A percentile compares a stretch with the other conserved stretches of the same genome.
phyloP scores from a whole-genome alignment of 2,113 vertebrate genomes.

The Dicrurus megarhynchus region DNA sequence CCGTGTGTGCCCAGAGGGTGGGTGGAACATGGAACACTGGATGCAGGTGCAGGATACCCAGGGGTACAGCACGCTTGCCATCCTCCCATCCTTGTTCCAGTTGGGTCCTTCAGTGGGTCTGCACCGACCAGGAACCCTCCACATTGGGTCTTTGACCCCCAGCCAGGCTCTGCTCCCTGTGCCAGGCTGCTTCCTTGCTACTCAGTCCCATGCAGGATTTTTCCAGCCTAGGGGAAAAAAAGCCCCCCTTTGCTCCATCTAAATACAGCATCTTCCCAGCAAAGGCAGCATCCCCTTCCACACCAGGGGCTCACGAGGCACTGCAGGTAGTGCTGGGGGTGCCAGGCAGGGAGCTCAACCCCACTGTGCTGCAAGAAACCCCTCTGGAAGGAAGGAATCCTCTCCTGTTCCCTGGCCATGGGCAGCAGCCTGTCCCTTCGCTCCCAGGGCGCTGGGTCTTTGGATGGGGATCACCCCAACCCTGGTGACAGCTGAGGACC shows the following conservation, averaged over 20 bases:
- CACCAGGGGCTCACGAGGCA: background rate
- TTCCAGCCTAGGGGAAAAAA: background rate
- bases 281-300: background rate
- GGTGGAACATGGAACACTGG: fast-evolving
- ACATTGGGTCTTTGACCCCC: fast-evolving
- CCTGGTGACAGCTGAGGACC: background rate
- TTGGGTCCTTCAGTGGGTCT: background rate
- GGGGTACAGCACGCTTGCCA: background rate
- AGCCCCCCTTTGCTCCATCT: background rate
- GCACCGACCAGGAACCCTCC: fast-evolving
- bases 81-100: background rate
- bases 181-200: background rate
- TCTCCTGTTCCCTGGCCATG: background rate
- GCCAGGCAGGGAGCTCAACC: background rate
- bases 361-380: background rate
- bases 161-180: background rate
- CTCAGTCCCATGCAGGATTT: background rate
- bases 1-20: fast-evolving
- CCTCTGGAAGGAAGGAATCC: background rate
- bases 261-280: background rate
- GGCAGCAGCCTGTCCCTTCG: fast-evolving
- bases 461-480: background rate
- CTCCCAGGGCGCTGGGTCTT: fast-evolving
- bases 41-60: background rate
- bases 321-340: background rate